phyloP scores from a whole-genome alignment of 2,113 vertebrate genomes.

The Lepus timidus region DNA sequence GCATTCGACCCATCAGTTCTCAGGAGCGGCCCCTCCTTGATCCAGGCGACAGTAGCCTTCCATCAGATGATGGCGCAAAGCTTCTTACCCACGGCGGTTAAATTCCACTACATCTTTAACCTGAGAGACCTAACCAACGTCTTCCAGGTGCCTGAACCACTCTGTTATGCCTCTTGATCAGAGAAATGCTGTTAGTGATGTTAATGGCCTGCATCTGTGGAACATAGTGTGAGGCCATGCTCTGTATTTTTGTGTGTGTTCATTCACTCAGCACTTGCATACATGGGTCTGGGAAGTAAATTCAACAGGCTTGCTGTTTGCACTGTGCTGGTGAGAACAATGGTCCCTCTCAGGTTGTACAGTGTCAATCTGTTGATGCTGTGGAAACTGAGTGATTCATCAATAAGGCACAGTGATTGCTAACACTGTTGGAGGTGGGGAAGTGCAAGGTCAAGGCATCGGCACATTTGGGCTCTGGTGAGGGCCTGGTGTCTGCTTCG shows the following conservation, averaged over 20 bases:
- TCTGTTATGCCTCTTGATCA: background rate
- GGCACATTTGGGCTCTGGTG: background rate
- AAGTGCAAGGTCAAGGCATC: background rate
- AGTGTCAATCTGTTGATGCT: background rate
- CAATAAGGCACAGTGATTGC: background rate
- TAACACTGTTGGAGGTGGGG: background rate
- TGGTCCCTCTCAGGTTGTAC: background rate
- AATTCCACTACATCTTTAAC: constrained; percentile 91
- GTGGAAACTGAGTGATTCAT: background rate
- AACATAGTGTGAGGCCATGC: background rate
- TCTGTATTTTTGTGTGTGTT: background rate
- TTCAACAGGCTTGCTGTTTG: background rate
- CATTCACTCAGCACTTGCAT: background rate
- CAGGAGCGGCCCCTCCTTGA: constrained; percentile 78
- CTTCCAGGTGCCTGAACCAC: constrained; percentile 88
- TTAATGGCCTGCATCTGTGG: background rate
- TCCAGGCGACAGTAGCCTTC: constrained; percentile 87
- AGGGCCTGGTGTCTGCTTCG: background rate
- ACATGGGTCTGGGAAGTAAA: background rate
- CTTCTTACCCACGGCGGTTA: constrained; percentile 89
- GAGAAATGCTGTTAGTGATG: background rate
- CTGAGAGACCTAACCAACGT: constrained; percentile 88
- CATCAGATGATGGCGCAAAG: constrained; percentile 87
- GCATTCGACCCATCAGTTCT: constrained; percentile 84
- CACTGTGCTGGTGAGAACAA: background rate